phyloP scores from a whole-genome alignment of 2,113 vertebrate species.

The Mola mola region DNA sequence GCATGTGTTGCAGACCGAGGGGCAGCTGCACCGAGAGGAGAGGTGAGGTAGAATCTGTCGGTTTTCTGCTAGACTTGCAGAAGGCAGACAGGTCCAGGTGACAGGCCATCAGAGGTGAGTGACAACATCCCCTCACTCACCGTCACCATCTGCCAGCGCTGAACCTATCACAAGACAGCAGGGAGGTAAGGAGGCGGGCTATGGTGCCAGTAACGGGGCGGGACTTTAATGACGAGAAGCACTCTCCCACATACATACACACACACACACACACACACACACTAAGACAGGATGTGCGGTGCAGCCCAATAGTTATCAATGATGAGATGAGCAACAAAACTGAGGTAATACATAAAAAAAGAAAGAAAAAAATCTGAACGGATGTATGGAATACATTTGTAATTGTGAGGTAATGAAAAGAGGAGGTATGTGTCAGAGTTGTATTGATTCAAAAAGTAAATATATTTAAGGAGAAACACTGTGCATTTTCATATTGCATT shows the following conservation, averaged over 20 bases:
- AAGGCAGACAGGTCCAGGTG: constrained; percentile 13
- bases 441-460: too few relatives aligned
- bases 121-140: neutral
- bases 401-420: constrained; percentile 55
- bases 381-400: constrained; percentile 5
- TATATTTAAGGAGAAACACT: too few relatives aligned
- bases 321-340: constrained; percentile 12
- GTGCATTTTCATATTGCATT: too few relatives aligned
- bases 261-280: neutral
- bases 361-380: constrained; percentile 1
- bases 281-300: constrained; percentile 26
- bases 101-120: constrained; percentile 10
- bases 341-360: constrained; percentile 42
- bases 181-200: constrained; percentile 17
- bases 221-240: constrained; percentile 1
- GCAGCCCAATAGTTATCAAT: constrained; percentile 13
- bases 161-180: constrained; percentile 25
- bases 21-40: constrained; percentile 60
- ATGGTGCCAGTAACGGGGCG: neutral
- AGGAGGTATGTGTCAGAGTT: constrained; percentile 55
- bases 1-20: constrained; percentile 33
- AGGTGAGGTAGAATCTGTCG: constrained; percentile 78
- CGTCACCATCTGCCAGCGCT: constrained; percentile 13
- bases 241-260: neutral
- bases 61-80: constrained; percentile 42